Evolutionary conservation across 2,888 invertebrate species (phyloP).

Genomic region (Drosophila mimetica): DNA sequence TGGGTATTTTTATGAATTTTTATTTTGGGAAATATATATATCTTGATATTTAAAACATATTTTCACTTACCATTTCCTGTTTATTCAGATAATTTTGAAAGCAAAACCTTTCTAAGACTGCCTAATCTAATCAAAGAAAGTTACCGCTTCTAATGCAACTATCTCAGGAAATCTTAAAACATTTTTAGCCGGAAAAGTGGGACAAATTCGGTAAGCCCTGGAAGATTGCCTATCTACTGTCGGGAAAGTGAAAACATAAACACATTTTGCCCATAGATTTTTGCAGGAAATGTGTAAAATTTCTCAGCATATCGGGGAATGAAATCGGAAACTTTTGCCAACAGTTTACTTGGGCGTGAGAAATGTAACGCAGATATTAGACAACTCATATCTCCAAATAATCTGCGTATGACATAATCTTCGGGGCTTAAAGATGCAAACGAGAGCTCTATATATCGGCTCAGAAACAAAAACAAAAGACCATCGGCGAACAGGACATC

Average conservation of each 20-base stretch:
- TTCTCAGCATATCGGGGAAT: slow-evolving; percentile 48
- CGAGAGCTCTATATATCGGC: slow-evolving; percentile 28
- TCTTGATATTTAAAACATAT: not conserved
- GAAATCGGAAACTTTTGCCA: slow-evolving; percentile 66
- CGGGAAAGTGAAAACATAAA: slow-evolving; percentile 64
- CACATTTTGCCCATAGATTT: slow-evolving; percentile 53
- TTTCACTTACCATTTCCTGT: not conserved
- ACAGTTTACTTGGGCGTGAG: slow-evolving; percentile 64
- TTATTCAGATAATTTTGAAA: slow-evolving; percentile 28
- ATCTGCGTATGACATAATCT: slow-evolving; percentile 74
- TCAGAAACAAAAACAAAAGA: slow-evolving; percentile 51
- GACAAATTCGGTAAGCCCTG: slow-evolving; percentile 1
- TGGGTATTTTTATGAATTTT: not conserved
- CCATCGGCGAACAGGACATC: slow-evolving; percentile 69
- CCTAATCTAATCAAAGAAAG: slow-evolving; percentile 71
- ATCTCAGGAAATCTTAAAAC: slow-evolving; percentile 47
- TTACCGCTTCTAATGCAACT: slow-evolving; percentile 60
- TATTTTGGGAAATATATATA: too few species aligned
- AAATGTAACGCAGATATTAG: slow-evolving; percentile 66
- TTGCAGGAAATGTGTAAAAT: slow-evolving; percentile 70
- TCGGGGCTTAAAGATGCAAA: slow-evolving; percentile 67
- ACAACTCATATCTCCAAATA: slow-evolving; percentile 48
- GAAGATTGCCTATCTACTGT: slow-evolving; percentile 52
- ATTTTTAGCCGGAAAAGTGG: slow-evolving; percentile 60
- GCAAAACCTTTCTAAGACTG: slow-evolving; percentile 7